Base-by-base conservation (phyloP, 2,113 vertebrate genomes). In the Calidris pugnax region DNA sequence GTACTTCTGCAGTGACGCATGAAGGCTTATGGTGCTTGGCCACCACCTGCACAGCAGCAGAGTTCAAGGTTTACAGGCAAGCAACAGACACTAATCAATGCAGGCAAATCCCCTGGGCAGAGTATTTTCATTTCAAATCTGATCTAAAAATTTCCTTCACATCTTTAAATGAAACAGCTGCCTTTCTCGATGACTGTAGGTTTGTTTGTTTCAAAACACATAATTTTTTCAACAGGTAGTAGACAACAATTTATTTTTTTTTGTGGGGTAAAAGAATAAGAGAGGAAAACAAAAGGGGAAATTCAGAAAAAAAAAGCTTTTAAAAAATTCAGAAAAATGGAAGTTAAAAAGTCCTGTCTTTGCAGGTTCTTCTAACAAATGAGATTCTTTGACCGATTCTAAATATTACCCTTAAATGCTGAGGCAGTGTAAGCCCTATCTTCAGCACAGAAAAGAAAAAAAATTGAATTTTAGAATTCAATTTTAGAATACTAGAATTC, bases 1-100 rank as follows among this genome's bases (percentile, higher is more conserved):
- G 16, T 39, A 18, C 30, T 53, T 10, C 7, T 4, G 51, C 11
- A 1, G 57, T 0, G 0, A 17, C 14, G 47, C 53, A 4, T 3
- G 14, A 71, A 43, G 84, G 80, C 15, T 80, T 2, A 1, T 16
- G 41, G 12, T 53, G 37, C 66, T 74, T 39, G 59, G 83, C 83
- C n/a, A 45, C 17, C 45, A 33, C 32, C 50, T 69, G 50, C 64
- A 35, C 41, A 35, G 32, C 50, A 41, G 4, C 3, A 2, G 69
- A 43, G 30, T 57, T 43, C 37, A 43, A 66, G 63, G 63, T 66
- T 72, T 43, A 19, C 22, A 76, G 39, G 35, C 51, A 72, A 74
- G 37, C 28, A 57, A 19, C 23, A 63, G 51, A 63, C 15, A 67
- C 9, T 20, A 17, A 45, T 53, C 35, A 8, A 20, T 19, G 16